phyloP scores from a whole-genome alignment of 2,797 vertebrate genomes.

The Urocyon cinereoargenteus region DNA sequence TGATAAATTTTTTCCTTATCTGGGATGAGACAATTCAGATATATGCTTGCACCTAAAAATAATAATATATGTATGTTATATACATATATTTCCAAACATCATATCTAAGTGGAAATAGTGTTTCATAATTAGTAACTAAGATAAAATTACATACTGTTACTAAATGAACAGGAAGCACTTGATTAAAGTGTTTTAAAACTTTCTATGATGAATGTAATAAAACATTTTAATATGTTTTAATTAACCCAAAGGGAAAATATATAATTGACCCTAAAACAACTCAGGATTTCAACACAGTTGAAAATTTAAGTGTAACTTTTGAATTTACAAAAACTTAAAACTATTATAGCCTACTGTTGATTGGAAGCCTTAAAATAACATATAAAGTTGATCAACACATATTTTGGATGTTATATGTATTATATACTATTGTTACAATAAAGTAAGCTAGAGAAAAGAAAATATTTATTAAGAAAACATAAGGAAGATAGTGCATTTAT shows the following conservation, averaged over 20 bases:
- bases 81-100: background rate
- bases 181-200: background rate
- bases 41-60: background rate
- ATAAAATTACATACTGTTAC: background rate
- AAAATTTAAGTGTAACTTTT: background rate
- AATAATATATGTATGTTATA: background rate
- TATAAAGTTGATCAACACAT: background rate
- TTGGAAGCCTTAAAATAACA: background rate
- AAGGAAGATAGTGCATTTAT: background rate
- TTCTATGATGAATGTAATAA: background rate
- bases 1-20: background rate
- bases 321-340: background rate
- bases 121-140: background rate
- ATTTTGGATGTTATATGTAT: background rate
- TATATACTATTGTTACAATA: background rate
- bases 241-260: background rate
- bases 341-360: background rate
- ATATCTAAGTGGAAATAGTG: background rate
- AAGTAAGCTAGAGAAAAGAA: background rate
- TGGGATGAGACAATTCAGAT: background rate
- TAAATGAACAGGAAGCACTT: background rate
- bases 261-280: background rate
- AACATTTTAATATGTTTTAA: background rate
- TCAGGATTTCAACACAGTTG: background rate
- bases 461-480: background rate